Conservation (phyloP, 2,113 vertebrate genomes). For the Rhinoderma darwinii region DNA sequence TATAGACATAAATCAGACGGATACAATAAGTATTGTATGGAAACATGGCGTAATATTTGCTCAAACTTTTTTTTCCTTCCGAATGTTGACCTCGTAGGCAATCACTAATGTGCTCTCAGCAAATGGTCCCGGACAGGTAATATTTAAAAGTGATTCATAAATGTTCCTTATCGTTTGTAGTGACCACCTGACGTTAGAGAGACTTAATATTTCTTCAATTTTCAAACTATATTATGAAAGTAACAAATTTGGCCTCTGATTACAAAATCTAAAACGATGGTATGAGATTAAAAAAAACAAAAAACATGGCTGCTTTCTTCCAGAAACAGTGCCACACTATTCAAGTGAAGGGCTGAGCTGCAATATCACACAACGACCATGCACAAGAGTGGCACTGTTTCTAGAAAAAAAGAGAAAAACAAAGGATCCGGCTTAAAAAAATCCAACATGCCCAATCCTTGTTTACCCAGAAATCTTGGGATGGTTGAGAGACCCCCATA, state of each 20-base stretch:
- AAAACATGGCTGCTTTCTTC: too few species aligned
- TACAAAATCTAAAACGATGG: neutral
- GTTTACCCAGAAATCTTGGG: too few species aligned
- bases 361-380: too few species aligned
- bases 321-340: too few species aligned
- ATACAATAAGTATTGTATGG: conserved; percentile 60
- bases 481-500: too few species aligned
- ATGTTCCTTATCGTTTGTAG: neutral
- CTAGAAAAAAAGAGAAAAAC: too few species aligned
- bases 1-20: conserved; percentile 67
- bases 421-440: too few species aligned
- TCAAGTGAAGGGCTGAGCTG: too few species aligned
- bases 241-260: neutral
- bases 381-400: too few species aligned
- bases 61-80: conserved; percentile 33
- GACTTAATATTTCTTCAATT: neutral
- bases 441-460: too few species aligned
- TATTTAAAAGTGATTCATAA: conserved; percentile 31
- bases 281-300: too few species aligned
- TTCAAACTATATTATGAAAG: neutral
- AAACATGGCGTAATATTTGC: conserved; percentile 60
- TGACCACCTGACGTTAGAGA: neutral
- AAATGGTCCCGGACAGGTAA: conserved; percentile 21
- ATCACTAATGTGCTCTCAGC: conserved; percentile 16
- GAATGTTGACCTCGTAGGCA: conserved; percentile 41